Percentiles rank a stretch among this genome's conserved stretches.
These are phyloP conservation scores for Cinclus cinclus DNA, from an alignment of 2,113 vertebrate species.

Conservation along the genomic window DNA sequence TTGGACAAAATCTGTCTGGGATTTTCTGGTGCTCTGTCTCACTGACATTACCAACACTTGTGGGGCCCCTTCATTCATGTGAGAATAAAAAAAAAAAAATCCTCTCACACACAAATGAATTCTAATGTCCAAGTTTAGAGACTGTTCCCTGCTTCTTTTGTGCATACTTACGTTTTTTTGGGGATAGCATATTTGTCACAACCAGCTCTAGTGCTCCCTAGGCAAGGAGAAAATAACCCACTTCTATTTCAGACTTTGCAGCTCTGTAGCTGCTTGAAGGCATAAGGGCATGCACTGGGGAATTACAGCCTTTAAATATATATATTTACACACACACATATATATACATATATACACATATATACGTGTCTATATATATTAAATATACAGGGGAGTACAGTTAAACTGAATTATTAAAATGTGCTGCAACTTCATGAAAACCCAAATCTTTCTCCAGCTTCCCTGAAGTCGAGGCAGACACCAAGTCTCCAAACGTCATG, in stretches of 20 bases:
- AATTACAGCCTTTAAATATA: not conserved
- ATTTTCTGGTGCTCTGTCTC: not conserved
- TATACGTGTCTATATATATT: not conserved
- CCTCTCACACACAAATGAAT: not conserved
- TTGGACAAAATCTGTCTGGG: not conserved
- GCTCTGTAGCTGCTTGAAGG: not conserved
- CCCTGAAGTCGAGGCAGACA: not conserved
- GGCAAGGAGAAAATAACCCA: not conserved
- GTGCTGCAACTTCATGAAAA: not conserved
- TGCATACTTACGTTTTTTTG: not conserved
- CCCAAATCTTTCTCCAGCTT: not conserved
- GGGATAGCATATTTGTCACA: not conserved
- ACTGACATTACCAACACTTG: not conserved
- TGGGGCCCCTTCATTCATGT: not conserved
- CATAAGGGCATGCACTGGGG: not conserved
- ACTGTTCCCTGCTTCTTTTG: not conserved
- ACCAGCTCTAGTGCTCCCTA: not conserved
- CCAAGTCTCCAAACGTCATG: not conserved
- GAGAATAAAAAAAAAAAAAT: not conserved
- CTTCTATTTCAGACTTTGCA: not conserved
- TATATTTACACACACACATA: not conserved
- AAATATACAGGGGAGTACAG: not conserved
- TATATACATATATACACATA: fast-evolving
- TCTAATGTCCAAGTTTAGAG: not conserved
- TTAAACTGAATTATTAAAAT: not conserved